Evolutionary conservation across 2,888 invertebrate species (phyloP).

Genomic region (Idaea dimidiata): DNA sequence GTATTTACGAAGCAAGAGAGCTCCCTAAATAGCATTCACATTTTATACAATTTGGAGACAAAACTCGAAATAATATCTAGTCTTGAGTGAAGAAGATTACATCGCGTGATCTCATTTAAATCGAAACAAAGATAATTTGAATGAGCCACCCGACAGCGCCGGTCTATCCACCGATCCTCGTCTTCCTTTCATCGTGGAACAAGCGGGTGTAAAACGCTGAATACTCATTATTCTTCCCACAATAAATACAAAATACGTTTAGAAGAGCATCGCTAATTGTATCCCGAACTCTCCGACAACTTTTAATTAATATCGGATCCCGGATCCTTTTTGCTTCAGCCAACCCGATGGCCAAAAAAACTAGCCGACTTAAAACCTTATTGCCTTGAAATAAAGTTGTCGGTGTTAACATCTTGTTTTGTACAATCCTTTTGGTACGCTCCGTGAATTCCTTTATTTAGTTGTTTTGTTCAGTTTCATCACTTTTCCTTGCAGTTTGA

Average conservation of each 20-base stretch:
- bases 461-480: constrained; percentile 4
- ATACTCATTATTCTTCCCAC: constrained; percentile 9
- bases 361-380: neutral
- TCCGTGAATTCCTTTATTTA: constrained; percentile 2
- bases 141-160: neutral
- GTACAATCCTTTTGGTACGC: neutral
- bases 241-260: constrained; percentile 4
- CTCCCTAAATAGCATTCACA: neutral
- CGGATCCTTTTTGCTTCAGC: constrained; percentile 2
- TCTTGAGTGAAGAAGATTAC: neutral
- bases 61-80: neutral
- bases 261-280: constrained; percentile 8
- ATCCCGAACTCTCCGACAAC: constrained; percentile 15
- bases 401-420: neutral
- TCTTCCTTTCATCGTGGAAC: neutral
- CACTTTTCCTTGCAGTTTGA: constrained; percentile 5
- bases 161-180: neutral
- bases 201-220: neutral
- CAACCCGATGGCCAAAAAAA: constrained; percentile 10
- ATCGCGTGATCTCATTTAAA: constrained; percentile 1
- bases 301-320: constrained; percentile 20
- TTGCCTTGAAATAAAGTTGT: neutral
- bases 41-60: neutral
- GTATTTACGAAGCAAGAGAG: neutral
- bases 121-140: neutral